Conservation (phyloP, 1,140 invertebrate species). For the Sycobia sp. region DNA sequence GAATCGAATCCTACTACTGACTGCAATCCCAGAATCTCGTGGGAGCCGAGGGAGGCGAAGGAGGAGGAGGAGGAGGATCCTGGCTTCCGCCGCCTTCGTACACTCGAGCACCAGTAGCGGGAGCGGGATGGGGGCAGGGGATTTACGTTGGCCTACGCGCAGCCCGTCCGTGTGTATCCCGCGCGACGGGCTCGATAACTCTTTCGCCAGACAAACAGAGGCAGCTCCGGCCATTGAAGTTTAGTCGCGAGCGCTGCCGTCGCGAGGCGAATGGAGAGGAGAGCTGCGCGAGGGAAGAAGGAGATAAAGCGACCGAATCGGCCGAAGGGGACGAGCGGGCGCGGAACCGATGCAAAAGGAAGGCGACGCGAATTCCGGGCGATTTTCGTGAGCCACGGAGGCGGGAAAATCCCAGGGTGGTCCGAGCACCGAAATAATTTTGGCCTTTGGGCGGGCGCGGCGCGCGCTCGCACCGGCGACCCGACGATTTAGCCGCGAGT, state of each 20-base stretch:
- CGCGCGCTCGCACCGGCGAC: too few relatives aligned
- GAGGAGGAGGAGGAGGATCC: background rate
- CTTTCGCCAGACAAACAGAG: constrained; percentile 37
- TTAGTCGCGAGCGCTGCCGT: too few relatives aligned
- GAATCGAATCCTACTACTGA: background rate
- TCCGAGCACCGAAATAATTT: too few relatives aligned
- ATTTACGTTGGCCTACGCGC: constrained; percentile 8
- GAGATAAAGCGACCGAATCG: background rate
- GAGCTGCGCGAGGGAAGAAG: background rate
- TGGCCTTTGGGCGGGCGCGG: too few relatives aligned
- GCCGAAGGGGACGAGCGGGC: too few relatives aligned
- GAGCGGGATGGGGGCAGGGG: too few relatives aligned
- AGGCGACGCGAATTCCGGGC: too few relatives aligned
- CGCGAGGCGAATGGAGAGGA: background rate
- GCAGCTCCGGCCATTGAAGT: background rate
- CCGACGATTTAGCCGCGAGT: too few relatives aligned
- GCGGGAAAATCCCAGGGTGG: too few relatives aligned
- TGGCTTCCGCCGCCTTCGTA: background rate
- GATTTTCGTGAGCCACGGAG: too few relatives aligned
- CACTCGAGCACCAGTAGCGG: background rate
- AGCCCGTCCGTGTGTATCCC: constrained; percentile 13
- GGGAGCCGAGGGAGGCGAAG: too few relatives aligned
- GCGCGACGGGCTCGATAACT: constrained; percentile 41
- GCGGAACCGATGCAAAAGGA: too few relatives aligned
- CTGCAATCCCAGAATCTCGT: constrained; percentile 6